Evolutionary conservation across 1,140 invertebrate species (phyloP).

Genomic region (Trichogramma pretiosum): DNA sequence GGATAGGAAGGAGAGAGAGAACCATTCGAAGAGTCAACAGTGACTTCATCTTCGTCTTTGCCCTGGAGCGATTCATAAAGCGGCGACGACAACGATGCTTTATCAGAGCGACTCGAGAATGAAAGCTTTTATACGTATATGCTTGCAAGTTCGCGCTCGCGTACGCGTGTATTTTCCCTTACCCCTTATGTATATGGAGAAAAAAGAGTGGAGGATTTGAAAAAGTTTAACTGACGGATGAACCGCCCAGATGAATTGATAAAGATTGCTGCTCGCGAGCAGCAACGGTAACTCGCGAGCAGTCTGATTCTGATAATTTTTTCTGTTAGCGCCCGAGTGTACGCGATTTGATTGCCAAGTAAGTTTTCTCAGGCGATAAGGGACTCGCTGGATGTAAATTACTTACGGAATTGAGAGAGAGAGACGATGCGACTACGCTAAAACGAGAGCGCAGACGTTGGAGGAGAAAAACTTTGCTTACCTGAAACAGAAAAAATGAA

Average conservation of each 20-base stretch:
- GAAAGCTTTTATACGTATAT: no score
- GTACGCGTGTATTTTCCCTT: no score
- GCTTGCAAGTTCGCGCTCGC: no score
- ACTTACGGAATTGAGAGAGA: no score
- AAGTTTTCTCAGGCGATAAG: no score
- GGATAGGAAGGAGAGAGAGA: background rate
- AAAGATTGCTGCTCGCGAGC: no score
- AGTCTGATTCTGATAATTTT: background rate
- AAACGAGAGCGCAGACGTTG: background rate
- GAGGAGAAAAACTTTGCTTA: conserved; percentile 1
- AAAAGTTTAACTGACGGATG: conserved; percentile 16
- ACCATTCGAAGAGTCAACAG: conserved; percentile 12
- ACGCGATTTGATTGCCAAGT: no score
- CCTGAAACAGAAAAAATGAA: conserved; percentile 2
- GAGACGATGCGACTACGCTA: background rate
- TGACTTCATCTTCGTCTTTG: conserved; percentile 15
- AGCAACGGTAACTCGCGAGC: background rate
- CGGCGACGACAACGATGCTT: conserved; percentile 8
- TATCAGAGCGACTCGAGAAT: conserved; percentile 16
- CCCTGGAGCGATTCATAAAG: conserved; percentile 10
- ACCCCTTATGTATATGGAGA: no score
- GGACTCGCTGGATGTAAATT: no score
- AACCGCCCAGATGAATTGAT: conserved; percentile 15
- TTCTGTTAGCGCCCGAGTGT: background rate
- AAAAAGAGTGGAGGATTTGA: conserved; percentile 10